Evolutionary conservation across 2,797 vertebrate genomes (phyloP), one percentile per base, ranked within the genome.

Genomic region (Hoplostethus atlanticus): DNA sequence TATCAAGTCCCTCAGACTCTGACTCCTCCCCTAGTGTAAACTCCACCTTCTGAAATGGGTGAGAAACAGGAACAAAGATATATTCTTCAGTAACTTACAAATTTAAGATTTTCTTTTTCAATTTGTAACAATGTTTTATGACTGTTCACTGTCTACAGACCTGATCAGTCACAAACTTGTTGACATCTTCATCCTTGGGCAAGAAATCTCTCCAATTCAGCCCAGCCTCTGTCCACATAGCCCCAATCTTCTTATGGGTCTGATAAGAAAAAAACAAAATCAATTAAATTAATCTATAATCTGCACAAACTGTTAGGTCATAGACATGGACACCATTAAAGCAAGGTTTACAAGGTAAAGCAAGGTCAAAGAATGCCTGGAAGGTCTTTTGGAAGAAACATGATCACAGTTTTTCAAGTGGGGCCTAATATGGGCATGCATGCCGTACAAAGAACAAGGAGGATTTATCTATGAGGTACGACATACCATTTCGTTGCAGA

Each of bases 401-500:
- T 40, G 9, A 40, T 40, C 1, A 40, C 6, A 40, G 38, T 5
- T 10, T 8, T 40, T 40, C 9, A 40, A 40, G 38, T 40, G 38
- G 38, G 7, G 9, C 38, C 9, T 8, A 40, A 40, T 44, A 12
- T 44, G 40, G 40, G 12, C 3, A 44, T 44, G 11, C 40, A 44
- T 12, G 3, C 40, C 11, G 2, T 42, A 9, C 2, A 12, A 11
- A 48, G 44, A 34, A 30, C n/a, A 36, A 54, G 13, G 8, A 47
- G 21, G 17, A 47, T 62, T 64, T 0, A 11, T 16, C 10, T 5
- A 1, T 11, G 11, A 31, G 21, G 21, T 17, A 16, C 5, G 13
- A 94, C 96, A 74, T 85, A 99, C 98, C 96, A 98, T 96, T 86
- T 89, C 96, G 92, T 98, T 99, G 93, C 98, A 98, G 52, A 98